Evolutionary conservation across 2,113 vertebrate species (phyloP), one percentile per base, ranked within the genome.

Genomic region (Symphodus melops): DNA sequence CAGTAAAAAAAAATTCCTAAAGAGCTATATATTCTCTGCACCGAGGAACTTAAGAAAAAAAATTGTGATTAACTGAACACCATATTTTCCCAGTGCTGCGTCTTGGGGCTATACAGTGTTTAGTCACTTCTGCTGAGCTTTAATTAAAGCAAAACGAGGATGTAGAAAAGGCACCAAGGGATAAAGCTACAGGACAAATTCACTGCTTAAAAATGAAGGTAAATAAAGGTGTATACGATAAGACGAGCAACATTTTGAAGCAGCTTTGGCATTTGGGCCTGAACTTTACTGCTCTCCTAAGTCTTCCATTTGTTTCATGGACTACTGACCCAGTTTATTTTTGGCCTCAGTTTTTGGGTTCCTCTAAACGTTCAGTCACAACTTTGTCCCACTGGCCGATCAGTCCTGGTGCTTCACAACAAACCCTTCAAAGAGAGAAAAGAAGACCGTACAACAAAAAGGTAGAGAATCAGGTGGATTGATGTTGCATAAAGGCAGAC

Each of bases 291-390:
- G 37, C 67, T 69, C 61, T 49, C 78, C 71, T 5, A 41, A 72
- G 51, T 59, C 39, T 14, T 66, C 46, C 8, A 3, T 59, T 58
- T 62, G 71, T 66, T 65, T 63, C 56, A 39, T 71, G 69, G 8
- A 69, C 68, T 16, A n/a, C 66, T 85, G 81, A 88, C 77, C 79
- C 52, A 86, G 63, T 85, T 88, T 49, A 6, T 37, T 41, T 63
- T 72, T 42, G 77, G 71, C 68, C 42, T 41, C 57, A 64, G 48
- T 60, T 72, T 75, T 58, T 49, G 4, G 20, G 33, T 59, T 36
- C 5, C 54, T 0, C 39, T 28, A 13, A 59, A 25, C 23, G 37
- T 65, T 20, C 51, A 77, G 52, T 67, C 62, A 68, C 70, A 69
- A 59, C 55, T 61, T 64, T 55, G 48, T 68, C 82, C 52, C 54